phyloP scores from a whole-genome alignment of 2,113 vertebrate genomes.

The Crypturellus undulatus region DNA sequence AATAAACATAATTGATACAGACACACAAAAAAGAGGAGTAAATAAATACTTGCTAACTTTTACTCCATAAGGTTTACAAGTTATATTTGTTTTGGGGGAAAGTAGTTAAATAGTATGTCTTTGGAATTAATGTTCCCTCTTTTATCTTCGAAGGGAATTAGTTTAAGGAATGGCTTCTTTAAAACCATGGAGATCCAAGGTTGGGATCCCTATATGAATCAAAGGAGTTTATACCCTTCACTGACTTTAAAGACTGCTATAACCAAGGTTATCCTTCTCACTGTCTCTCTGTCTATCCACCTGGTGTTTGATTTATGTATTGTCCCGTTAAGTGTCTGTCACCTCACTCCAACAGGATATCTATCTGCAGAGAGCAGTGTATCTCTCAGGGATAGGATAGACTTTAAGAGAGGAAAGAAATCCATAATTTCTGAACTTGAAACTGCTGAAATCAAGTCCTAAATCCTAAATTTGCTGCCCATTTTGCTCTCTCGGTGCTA shows the following conservation, averaged over 20 bases:
- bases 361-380: background rate
- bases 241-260: background rate
- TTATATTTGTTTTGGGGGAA: background rate
- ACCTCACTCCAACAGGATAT: background rate
- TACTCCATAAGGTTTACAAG: background rate
- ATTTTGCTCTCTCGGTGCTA: rapidly evolving
- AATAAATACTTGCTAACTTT: background rate
- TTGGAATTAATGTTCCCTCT: background rate
- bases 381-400: background rate
- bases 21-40: background rate
- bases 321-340: background rate
- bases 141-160: background rate
- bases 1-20: background rate
- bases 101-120: background rate
- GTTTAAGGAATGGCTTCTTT: background rate
- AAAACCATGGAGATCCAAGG: background rate
- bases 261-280: background rate
- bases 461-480: background rate
- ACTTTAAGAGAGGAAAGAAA: background rate
- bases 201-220: background rate
- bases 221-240: background rate
- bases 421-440: background rate
- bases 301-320: background rate
- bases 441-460: background rate
- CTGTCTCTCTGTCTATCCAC: background rate